Evolutionary conservation across 2,113 vertebrate species (phyloP), one percentile per base, ranked within the genome.

Genomic region (Tyto alba): DNA sequence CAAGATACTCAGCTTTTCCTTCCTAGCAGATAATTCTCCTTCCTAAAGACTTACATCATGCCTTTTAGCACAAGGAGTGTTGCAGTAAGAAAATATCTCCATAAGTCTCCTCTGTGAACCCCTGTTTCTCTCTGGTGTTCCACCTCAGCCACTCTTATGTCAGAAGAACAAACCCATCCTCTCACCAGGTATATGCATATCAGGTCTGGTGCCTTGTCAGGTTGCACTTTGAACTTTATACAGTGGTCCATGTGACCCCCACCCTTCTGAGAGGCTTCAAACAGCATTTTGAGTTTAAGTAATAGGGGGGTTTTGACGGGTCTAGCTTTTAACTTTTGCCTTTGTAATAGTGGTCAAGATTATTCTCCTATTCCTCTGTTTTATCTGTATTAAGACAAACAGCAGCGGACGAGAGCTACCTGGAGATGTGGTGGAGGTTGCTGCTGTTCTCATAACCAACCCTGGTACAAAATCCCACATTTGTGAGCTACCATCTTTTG

Each of bases 241-340:
- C 7, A 7, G 11, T 27, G 64, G 17, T 7, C 52, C 5, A 2
- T 29, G 34, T 59, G 38, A 23, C 1, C 2, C 6, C 7, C 16
- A 7, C 5, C 4, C 50, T 38, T 83, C 52, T 23, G 21, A 4
- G 11, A 6, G 7, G 40, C 12, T 22, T 57, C 22, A 88, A 16
- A 26, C 19, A 57, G 16, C 22, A 41, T 57, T 36, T 57, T 52
- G 13, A 77, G 11, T 11, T 82, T 79, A 45, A 79, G 52, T 47
- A 47, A 4, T 32, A 3, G 4, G 16, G 7, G 8, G 4, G 0
- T 6, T 43, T 75, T 41, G 7, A 12, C 13, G 7, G 16, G 41
- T 50, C 36, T 76, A 43, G 8, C 17, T 72, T 76, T 62, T 48
- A 45, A 43, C 16, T 34, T 43, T 59, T 10, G 47, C 25, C 16